Evolutionary conservation across 1,140 invertebrate species (phyloP).

Genomic region (Daktulosphaira vitifoliae): DNA sequence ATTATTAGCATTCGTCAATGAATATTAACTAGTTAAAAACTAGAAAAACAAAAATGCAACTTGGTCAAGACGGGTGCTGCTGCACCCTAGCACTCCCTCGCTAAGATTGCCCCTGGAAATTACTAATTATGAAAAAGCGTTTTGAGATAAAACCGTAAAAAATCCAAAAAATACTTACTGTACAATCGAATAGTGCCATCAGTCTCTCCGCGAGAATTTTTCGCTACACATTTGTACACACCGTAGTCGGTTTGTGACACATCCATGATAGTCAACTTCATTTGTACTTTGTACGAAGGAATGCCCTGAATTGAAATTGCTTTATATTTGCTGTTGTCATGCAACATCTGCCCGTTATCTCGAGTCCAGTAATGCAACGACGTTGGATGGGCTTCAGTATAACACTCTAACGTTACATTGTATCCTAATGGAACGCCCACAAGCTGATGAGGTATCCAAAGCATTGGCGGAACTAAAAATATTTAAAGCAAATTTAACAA

Average conservation of each 20-base stretch:
- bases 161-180: constrained; percentile 60
- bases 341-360: constrained; percentile 79
- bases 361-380: constrained; percentile 86
- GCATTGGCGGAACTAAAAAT: constrained; percentile 74
- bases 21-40: no score
- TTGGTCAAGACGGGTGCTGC: no score
- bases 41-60: no score
- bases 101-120: no score
- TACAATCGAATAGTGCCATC: constrained; percentile 83
- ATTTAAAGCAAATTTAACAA: not conserved
- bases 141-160: no score
- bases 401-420: constrained; percentile 76
- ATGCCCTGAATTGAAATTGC: constrained; percentile 48
- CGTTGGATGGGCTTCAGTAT: constrained; percentile 80
- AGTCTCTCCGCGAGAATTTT: constrained; percentile 84
- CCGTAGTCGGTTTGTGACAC: constrained; percentile 69
- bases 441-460: constrained; percentile 82
- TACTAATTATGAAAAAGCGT: no score
- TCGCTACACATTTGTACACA: constrained; percentile 84
- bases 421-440: constrained; percentile 71
- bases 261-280: constrained; percentile 66
- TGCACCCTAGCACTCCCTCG: no score
- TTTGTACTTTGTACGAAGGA: constrained; percentile 69
- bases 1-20: no score
- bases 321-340: constrained; percentile 69